A percentile compares a stretch with the other conserved stretches of the same genome.
phyloP scores from a whole-genome alignment of 1,140 invertebrate genomes.

The Caerostris extrusa region DNA sequence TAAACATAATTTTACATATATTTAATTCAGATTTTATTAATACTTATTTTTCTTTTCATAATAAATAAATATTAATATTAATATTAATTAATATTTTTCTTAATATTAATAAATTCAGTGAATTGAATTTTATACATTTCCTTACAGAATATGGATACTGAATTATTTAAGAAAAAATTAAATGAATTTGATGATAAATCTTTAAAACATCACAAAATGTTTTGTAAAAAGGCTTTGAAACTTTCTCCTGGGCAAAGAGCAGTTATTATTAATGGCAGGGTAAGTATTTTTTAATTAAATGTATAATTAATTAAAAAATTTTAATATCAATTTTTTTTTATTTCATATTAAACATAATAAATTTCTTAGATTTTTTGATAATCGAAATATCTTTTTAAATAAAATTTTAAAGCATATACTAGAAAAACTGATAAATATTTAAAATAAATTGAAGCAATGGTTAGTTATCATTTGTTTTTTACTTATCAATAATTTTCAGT shows the following conservation, averaged over 20 bases:
- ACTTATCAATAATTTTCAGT: too few relatives aligned
- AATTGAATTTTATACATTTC: background rate
- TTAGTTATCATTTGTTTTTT: too few relatives aligned
- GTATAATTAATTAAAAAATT: background rate
- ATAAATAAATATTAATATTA: background rate
- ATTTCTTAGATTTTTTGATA: background rate
- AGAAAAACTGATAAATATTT: too few relatives aligned
- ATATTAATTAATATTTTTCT: background rate
- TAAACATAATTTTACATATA: background rate
- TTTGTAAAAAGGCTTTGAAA: constrained; percentile 83
- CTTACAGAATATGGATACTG: constrained; percentile 80
- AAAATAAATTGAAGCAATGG: too few relatives aligned
- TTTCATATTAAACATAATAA: background rate
- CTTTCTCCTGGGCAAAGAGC: constrained; percentile 84
- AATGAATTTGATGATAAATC: constrained; percentile 72
- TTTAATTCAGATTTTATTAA: background rate
- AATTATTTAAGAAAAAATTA: constrained; percentile 79
- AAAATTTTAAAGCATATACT: too few relatives aligned
- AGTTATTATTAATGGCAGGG: constrained; percentile 93
- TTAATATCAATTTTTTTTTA: background rate
- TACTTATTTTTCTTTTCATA: background rate
- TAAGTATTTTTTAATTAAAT: constrained; percentile 80
- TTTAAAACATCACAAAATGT: constrained; percentile 82
- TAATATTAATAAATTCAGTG: constrained; percentile 81
- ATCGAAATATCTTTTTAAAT: too few relatives aligned